Base-by-base conservation (phyloP, 2,888 invertebrate genomes). In the Stenurella melanura region DNA sequence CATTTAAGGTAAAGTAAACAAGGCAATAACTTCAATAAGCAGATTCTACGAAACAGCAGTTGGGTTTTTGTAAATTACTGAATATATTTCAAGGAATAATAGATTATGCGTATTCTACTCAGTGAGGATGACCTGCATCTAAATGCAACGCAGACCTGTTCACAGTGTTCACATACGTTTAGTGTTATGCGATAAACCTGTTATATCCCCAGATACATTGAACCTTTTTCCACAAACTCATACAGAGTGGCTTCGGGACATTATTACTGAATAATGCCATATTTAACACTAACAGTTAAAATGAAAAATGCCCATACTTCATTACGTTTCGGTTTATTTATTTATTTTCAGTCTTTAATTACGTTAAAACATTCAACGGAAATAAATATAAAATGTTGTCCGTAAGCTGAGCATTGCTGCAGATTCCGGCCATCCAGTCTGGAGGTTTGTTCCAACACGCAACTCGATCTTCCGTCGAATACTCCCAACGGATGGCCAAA, bases 171-270 rank as follows among this genome's bases (percentile, higher is more conserved):
- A 50, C 50, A 50, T n/a, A 50, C 50, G 50, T 50, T 50, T 50
- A 50, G 50, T 50, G 9, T 64, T 64, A 64, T 64, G 64, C 18
- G 42, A 12, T 42, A 64, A 64, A 64, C 64, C 42, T 64, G 64
- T 64, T 64, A 64, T 18, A 64, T 18, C 42, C 5, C 21, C 64
- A 42, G 64, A 38, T 64, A 42, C 64, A 64, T 12, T 64, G 64
- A 64, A 64, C 64, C 42, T 38, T 18, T 19, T 38, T 64, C 15
- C 15, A 38, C 64, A 38, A 64, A 64, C 12, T 15, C 30, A 30
- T 64, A 42, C 64, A 19, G 42, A 64, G 42, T 64, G 64, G 38
- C 64, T 50, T 38, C 30, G 7, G 17, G 17, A 34, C 5, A 61
- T 30, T n/a, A 17, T 30, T 61, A 9, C 26, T 30, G 17, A 61